Evolutionary conservation across 1,140 invertebrate genomes (phyloP), one percentile per base, ranked within the genome.

Genomic region (Orchesella cincta): DNA sequence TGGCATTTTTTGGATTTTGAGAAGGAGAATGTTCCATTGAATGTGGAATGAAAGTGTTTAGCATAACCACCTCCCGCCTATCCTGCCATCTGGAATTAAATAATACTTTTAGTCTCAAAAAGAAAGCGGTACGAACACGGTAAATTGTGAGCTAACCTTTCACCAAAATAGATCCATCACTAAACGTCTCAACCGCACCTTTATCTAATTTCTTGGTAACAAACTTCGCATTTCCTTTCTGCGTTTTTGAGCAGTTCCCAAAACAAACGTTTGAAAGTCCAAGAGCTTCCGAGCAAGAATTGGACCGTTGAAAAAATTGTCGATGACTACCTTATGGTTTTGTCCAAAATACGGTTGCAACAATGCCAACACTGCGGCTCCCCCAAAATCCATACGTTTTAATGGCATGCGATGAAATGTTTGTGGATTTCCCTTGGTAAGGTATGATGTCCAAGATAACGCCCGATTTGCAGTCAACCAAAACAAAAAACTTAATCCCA

Each of bases 301-400:
- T 12, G 84, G 85, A 75, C 83, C 84, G 3, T 83, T 84, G 76
- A 86, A 86, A 74, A 79, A 86, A 76, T 85, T 86, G 78, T 86
- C 85, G 0, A 83, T 81, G 71, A 83, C 84, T 26, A 87, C 72
- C 3, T 82, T 80, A 79, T 86, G 85, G 3, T 82, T 81, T 74
- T 80, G 80, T 23, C 82, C 75, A 74, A 84, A 73, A 74, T 85
- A 82, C 1, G 77, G 81, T 64, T 82, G 20, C 26, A 85, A 75
- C 18, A 85, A 70, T 34, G 77, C 78, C 33, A 84, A 76, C 1
- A 86, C 85, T 62, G 85, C 83, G 70, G 82, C 80, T 73, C 83
- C 84, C 26, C 82, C 83, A 26, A 82, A 79, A 29, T 83, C 84
- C n/a, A n/a, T n/a, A n/a, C n/a, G n/a, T n/a, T n/a, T n/a, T n/a